phyloP scores from a whole-genome alignment of 2,113 vertebrate genomes.

The Spheniscus mendiculus region DNA sequence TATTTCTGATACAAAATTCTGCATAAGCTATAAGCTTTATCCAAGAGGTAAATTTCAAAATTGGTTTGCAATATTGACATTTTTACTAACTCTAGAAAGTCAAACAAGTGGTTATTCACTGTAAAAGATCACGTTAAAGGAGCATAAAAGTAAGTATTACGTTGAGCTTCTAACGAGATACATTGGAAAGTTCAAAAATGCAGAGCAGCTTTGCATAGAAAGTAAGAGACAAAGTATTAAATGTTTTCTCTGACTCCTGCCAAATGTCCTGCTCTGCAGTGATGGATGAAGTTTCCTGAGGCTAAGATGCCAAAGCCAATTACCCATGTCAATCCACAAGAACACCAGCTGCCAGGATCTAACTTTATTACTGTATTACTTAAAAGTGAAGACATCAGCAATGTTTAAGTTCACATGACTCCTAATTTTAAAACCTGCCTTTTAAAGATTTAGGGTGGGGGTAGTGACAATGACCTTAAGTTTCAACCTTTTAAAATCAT shows the following conservation, averaged over 20 bases:
- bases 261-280: conserved; percentile 46
- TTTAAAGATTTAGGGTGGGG: conserved; percentile 37
- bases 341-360: conserved; percentile 68
- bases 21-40: not conserved
- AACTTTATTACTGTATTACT: conserved; percentile 65
- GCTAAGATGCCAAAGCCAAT: conserved; percentile 73
- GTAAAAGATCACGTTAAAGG: not conserved
- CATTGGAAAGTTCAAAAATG: not conserved
- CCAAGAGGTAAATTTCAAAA: not conserved
- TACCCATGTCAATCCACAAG: conserved; percentile 73
- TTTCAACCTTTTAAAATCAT: conserved; percentile 51
- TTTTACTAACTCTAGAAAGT: not conserved
- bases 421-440: conserved; percentile 57
- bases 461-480: conserved; percentile 45
- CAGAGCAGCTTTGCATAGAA: conserved; percentile 35
- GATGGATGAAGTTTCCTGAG: conserved; percentile 73
- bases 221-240: conserved; percentile 61
- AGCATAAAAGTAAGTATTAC: not conserved
- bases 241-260: conserved; percentile 58
- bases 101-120: not conserved
- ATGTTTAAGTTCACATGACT: conserved; percentile 56
- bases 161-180: not conserved
- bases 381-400: conserved; percentile 67
- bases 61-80: not conserved
- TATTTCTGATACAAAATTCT: not conserved